Percentiles rank a stretch among this genome's conserved stretches.
phyloP scores from a whole-genome alignment of 35 echinoderm and acorn worm genomes.

The Chiridota heheva region DNA sequence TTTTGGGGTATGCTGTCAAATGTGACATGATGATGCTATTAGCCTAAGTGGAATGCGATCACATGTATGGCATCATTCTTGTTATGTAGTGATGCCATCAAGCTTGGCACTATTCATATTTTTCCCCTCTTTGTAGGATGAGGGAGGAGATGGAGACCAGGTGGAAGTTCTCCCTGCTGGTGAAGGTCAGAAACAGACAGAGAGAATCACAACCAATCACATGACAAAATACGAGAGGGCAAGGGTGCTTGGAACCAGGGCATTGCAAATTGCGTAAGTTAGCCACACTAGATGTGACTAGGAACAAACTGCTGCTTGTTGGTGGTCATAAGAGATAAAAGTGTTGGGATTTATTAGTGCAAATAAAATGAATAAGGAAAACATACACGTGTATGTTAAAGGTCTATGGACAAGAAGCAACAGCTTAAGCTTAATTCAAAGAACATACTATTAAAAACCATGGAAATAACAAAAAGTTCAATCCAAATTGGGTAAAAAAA shows the following conservation, averaged over 20 bases:
- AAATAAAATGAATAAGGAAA: too few relatives aligned
- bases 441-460: too few relatives aligned
- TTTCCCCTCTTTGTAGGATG: conserved; percentile 72
- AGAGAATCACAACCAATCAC: conserved; percentile 94
- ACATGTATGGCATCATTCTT: too few relatives aligned
- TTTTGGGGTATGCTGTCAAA: too few relatives aligned
- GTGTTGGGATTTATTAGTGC: neutral
- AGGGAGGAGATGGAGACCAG: conserved; percentile 65
- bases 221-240: conserved; percentile 99
- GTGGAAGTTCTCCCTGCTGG: conserved; percentile 82
- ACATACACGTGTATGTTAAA: too few relatives aligned
- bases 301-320: neutral
- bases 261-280: conserved; percentile 98
- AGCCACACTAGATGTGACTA: neutral
- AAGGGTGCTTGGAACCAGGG: conserved; percentile 95
- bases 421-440: too few relatives aligned
- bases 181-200: conserved; percentile 59
- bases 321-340: neutral
- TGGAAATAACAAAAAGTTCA: too few relatives aligned
- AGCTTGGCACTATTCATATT: neutral
- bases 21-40: too few relatives aligned
- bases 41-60: too few relatives aligned
- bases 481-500: too few relatives aligned
- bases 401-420: too few relatives aligned
- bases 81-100: neutral